A percentile compares a stretch with the other conserved stretches of the same genome.
phyloP scores from a whole-genome alignment of 1,140 invertebrate genomes.

The Heliothis virescens region DNA sequence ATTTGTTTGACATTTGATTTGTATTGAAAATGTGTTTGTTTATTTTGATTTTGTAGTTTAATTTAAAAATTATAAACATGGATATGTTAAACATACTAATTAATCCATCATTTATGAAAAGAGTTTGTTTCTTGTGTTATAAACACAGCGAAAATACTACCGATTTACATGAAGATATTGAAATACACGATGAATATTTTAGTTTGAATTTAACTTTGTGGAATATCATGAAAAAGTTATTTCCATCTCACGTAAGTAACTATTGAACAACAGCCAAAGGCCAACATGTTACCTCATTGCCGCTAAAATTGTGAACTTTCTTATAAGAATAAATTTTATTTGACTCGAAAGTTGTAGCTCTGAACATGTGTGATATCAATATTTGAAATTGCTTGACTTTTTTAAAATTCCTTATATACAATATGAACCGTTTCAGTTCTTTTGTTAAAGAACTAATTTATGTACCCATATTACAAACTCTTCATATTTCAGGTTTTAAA shows the following conservation, averaged over 20 bases:
- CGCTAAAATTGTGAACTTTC: too few species aligned
- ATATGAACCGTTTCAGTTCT: too few species aligned
- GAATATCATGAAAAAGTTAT: constrained; percentile 30
- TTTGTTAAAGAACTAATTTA: too few species aligned
- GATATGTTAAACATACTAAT: constrained; percentile 25
- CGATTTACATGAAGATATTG: constrained; percentile 28
- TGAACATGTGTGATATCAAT: too few species aligned
- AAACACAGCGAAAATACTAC: background rate
- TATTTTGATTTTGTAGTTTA: background rate
- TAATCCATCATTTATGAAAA: constrained; percentile 5
- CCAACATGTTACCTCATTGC: too few species aligned
- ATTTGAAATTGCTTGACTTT: too few species aligned
- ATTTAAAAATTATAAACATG: constrained; percentile 12
- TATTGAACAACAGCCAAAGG: background rate
- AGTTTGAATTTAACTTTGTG: constrained; percentile 16
- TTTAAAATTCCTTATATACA: too few species aligned
- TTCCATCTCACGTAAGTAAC: constrained; percentile 24
- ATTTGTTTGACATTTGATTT: background rate
- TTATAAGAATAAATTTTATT: too few species aligned
- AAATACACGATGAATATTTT: constrained; percentile 34
- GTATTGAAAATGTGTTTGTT: background rate
- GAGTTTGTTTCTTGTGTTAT: constrained; percentile 31
- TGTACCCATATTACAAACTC: too few species aligned
- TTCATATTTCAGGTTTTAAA: too few species aligned
- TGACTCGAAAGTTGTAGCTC: too few species aligned